phyloP scores from a whole-genome alignment of 2,113 vertebrate species.

The Piprites chloris region DNA sequence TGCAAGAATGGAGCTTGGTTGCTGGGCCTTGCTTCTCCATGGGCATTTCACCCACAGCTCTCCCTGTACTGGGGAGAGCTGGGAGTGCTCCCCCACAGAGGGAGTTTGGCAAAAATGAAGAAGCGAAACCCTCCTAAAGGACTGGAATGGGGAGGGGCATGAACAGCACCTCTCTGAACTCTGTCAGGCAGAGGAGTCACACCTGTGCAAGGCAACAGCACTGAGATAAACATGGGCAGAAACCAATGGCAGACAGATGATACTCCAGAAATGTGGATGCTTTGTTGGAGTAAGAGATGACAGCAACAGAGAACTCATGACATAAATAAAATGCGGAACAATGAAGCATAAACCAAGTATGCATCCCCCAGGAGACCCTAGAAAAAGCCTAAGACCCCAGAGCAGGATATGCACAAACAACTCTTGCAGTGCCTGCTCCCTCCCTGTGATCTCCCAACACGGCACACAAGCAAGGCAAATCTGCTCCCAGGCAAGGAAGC shows the following conservation, averaged over 20 bases:
- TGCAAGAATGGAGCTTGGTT: background rate
- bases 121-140: background rate
- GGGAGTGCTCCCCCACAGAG: background rate
- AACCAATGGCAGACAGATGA: background rate
- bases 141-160: background rate
- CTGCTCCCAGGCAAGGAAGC: constrained; percentile 56
- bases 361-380: background rate
- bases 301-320: background rate
- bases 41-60: background rate
- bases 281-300: background rate
- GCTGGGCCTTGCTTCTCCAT: background rate
- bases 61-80: background rate
- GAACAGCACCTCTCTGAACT: background rate
- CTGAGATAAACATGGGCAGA: background rate
- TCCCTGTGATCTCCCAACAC: background rate
- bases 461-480: constrained; percentile 16
- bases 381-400: background rate
- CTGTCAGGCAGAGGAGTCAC: background rate
- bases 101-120: background rate
- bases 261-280: background rate
- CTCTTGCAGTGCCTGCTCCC: background rate
- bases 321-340: background rate
- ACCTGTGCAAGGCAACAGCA: background rate
- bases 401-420: background rate
- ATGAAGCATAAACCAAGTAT: background rate